Base-by-base conservation (phyloP, 2,113 vertebrate genomes). In the Lepus europaeus region DNA sequence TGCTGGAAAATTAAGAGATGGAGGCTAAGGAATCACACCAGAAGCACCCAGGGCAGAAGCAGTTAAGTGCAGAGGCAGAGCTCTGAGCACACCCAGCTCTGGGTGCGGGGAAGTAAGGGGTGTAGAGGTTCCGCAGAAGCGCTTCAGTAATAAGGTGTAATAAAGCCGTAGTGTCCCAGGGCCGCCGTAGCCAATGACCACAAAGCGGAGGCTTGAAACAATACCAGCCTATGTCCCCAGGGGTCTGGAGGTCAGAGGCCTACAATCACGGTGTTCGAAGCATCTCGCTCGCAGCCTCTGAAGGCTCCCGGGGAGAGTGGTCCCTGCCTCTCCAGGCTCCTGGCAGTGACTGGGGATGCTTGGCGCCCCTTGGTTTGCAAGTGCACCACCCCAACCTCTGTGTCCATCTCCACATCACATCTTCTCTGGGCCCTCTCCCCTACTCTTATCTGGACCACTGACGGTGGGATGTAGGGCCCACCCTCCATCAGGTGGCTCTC, bases 121-220 rank as follows among this genome's bases (percentile, higher is more conserved):
- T 5, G 5, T 1, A 2, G 31, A 13, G 31, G 9, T 22, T 1
- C 0, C 9, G 29, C 7, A 5, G 17, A 51, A 2, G n/a, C 3
- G 17, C 31, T 0, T 1, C 0, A 2, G 29, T 1, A 5, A 22
- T 49, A 33, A 70, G 72, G 31, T 5, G 61, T 64, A 0, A 5
- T 0, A 13, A 56, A 72, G 17, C 25, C 12, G 27, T 33, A 2
- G 23, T 73, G 49, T 64, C 36, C 68, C 61, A 7, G 1, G 49
- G 70, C 64, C 63, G 63, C 81, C 63, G 5, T 5, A 23, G 78
- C 36, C 78, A 76, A 61, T 20, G 19, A 27, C 31, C 69, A 31
- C 27, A 12, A 4, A 27, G 17, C 6, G 10, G 45, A 13, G 23
- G 49, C 49, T 74, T 73, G 27, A 73, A 33, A 49, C 13, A 17